Conservation (phyloP, 2,888 invertebrate species). For the Chaetogeoica ovagalla region DNA sequence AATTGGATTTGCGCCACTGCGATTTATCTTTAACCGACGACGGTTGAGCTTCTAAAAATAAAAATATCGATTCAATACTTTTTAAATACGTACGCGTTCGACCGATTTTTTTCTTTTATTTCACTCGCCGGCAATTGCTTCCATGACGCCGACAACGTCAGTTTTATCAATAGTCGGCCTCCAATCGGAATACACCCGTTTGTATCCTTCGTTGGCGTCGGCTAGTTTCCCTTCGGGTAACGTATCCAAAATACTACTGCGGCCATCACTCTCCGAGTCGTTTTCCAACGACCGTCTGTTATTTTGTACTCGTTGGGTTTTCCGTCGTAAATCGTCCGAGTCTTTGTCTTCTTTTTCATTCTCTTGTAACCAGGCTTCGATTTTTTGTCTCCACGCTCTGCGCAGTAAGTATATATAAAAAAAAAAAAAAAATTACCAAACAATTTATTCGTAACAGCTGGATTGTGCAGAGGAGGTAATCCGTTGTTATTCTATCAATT, state of each 20-base stretch:
- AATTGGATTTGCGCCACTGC: constrained; percentile 73
- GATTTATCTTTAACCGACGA: constrained; percentile 72
- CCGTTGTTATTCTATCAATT: constrained; percentile 52
- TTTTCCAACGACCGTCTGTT: constrained; percentile 80
- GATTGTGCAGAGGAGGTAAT: too few relatives aligned
- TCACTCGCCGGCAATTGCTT: constrained; percentile 77
- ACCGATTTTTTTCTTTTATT: background rate
- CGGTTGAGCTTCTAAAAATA: constrained; percentile 69
- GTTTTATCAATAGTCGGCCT: constrained; percentile 79
- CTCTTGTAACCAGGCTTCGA: constrained; percentile 87
- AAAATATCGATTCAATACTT: constrained; percentile 41
- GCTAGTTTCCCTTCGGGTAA: constrained; percentile 72
- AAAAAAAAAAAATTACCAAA: too few relatives aligned
- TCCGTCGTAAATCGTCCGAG: constrained; percentile 69
- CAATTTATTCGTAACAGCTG: too few relatives aligned
- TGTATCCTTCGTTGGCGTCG: constrained; percentile 61
- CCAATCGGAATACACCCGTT: constrained; percentile 76
- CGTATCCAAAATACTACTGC: constrained; percentile 70
- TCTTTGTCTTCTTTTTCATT: constrained; percentile 80
- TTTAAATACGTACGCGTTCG: background rate
- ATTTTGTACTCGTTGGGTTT: constrained; percentile 69
- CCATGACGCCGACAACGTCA: constrained; percentile 82
- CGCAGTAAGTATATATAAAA: too few relatives aligned
- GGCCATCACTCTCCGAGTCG: constrained; percentile 85
- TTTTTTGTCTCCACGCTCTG: constrained; percentile 86